Conservation (phyloP, 1,140 invertebrate species). For the Conus ventricosus region DNA sequence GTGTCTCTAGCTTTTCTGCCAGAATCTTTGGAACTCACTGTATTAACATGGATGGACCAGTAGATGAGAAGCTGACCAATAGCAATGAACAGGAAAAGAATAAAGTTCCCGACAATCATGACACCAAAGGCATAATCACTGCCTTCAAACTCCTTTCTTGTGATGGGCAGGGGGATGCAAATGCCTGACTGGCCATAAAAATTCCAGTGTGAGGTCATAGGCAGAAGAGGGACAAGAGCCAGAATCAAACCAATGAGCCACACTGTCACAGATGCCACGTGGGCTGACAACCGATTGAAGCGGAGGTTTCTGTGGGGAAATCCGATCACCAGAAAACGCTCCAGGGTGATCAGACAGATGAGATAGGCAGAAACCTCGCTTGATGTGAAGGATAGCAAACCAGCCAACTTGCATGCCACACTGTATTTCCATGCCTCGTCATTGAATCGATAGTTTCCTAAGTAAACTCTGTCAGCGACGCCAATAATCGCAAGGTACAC, state of each 20-base stretch:
- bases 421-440: constrained; percentile 49
- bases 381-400: constrained; percentile 55
- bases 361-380: constrained; percentile 53
- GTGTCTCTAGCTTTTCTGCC: constrained; percentile 15
- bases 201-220: not conserved
- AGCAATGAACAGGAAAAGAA: constrained; percentile 44
- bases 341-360: constrained; percentile 54
- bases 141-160: constrained; percentile 29
- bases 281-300: constrained; percentile 28
- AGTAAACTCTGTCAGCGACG: constrained; percentile 48
- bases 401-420: constrained; percentile 55
- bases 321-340: constrained; percentile 51
- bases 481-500: constrained; percentile 61
- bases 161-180: constrained; percentile 48
- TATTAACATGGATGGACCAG: not conserved
- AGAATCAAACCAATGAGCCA: constrained; percentile 47
- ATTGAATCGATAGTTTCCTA: constrained; percentile 51
- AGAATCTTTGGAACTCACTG: not conserved
- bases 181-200: constrained; percentile 42
- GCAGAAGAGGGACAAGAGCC: constrained; percentile 37
- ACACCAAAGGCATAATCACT: constrained; percentile 46
- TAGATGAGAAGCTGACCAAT: constrained; percentile 48
- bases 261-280: not conserved
- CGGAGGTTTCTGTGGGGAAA: constrained; percentile 47
- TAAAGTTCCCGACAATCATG: constrained; percentile 46